Conservation (phyloP, 2,113 vertebrate species). For the Hydrolagus affinis region DNA sequence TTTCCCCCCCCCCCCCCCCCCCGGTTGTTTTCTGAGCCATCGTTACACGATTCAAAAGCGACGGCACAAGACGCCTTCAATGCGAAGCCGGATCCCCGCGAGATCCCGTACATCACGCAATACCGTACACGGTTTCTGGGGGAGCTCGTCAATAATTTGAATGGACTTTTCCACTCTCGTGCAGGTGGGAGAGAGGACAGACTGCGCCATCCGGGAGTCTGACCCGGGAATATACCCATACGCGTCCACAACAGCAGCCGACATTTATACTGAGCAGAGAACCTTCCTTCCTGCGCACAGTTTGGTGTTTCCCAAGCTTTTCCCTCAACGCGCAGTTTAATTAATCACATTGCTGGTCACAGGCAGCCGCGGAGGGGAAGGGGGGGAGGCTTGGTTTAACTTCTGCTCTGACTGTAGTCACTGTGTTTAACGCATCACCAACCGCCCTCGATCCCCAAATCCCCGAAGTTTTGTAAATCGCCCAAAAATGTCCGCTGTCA, state of each 20-base stretch:
- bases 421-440: no score
- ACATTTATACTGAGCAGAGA: no score
- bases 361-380: no score
- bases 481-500: not conserved
- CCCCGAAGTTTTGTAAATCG: not conserved
- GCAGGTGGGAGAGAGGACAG: not conserved
- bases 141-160: not conserved
- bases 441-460: not conserved
- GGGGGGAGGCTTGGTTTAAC: not conserved
- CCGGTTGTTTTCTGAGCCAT: not conserved
- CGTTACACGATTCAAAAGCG: not conserved
- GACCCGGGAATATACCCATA: no score
- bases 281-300: not conserved
- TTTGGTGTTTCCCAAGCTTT: not conserved
- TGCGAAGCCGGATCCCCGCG: not conserved
- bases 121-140: not conserved
- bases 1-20: no score
- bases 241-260: no score
- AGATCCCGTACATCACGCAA: not conserved
- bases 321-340: not conserved
- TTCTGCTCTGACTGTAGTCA: not conserved
- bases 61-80: not conserved
- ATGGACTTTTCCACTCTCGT: not conserved
- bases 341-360: not conserved
- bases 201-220: no score